Evolutionary conservation across 2,797 vertebrate species (phyloP).

Genomic region (Nothura maculosa): DNA sequence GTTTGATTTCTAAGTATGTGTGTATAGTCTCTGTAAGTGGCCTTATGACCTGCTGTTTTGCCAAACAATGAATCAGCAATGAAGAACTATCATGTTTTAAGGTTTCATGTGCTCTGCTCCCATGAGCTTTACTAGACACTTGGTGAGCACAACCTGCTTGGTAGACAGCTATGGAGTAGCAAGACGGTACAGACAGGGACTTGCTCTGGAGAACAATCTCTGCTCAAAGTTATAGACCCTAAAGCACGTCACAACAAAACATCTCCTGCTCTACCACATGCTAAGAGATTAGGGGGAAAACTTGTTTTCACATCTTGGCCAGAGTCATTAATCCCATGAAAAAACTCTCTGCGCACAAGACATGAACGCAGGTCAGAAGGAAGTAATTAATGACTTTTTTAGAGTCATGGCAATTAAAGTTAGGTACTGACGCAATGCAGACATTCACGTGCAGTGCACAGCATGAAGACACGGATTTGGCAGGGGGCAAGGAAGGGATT

Average conservation of each 20-base stretch:
- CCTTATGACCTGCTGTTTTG: background rate
- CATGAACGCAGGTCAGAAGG: background rate
- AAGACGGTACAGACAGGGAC: background rate
- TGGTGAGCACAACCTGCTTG: background rate
- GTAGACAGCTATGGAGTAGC: background rate
- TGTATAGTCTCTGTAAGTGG: background rate
- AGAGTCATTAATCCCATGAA: background rate
- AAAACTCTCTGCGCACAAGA: background rate
- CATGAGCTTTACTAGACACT: background rate
- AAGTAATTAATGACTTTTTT: background rate
- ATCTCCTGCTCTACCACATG: background rate
- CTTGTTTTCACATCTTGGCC: rapidly evolving
- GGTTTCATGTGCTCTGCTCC: background rate
- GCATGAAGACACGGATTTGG: background rate
- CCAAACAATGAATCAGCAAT: background rate
- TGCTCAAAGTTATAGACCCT: background rate
- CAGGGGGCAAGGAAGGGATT: background rate
- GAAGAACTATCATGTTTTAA: background rate
- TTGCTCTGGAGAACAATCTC: background rate
- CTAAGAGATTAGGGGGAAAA: background rate
- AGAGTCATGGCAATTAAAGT: background rate
- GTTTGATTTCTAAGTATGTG: background rate
- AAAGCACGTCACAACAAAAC: background rate
- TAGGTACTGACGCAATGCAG: background rate
- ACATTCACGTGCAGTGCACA: background rate